Conservation (phyloP, 2,797 vertebrate genomes). For the Cuniculus paca region DNA sequence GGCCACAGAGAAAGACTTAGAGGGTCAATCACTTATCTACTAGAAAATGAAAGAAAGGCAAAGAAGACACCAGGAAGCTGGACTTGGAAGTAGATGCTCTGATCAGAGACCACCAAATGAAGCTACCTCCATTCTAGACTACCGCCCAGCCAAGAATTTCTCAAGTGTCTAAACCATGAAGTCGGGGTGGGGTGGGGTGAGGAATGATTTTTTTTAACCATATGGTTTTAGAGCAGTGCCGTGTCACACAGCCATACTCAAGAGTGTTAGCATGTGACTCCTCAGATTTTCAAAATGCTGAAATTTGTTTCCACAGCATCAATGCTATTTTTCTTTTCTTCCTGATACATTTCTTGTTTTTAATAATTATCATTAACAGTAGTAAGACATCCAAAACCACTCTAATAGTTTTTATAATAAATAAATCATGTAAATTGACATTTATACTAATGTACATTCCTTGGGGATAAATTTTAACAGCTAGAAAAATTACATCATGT, state of each 20-base stretch:
- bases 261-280: not conserved
- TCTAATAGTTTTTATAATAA: not conserved
- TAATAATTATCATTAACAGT: not conserved
- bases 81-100: not conserved
- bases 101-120: not conserved
- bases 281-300: slow-evolving; percentile 5
- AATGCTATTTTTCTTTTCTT: not conserved
- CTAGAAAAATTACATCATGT: not conserved
- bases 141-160: not conserved
- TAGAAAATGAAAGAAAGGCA: not conserved
- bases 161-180: not conserved
- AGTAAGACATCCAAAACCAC: not conserved
- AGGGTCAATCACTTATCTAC: not conserved
- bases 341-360: not conserved
- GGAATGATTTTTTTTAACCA: not conserved
- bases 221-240: not conserved
- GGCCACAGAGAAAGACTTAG: rapidly evolving
- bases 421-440: not conserved
- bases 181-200: too few relatives aligned
- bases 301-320: not conserved
- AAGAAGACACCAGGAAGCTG: not conserved
- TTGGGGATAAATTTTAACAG: not conserved
- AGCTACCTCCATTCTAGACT: not conserved
- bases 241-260: not conserved
- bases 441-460: not conserved